Conservation (phyloP, 2,797 vertebrate genomes). For the Gallinago solitaria region DNA sequence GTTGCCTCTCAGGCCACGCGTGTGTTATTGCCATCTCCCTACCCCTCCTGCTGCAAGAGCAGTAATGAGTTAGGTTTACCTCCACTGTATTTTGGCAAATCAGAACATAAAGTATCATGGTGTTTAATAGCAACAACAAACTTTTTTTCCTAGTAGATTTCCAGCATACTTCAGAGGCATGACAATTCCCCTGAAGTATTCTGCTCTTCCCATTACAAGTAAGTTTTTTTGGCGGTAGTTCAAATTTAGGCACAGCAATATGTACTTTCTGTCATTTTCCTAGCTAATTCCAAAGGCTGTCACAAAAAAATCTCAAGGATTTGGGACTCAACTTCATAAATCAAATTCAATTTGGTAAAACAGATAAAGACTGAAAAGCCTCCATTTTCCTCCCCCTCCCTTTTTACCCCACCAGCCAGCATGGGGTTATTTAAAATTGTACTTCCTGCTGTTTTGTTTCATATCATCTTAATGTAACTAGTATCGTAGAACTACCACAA, state of each 20-base stretch:
- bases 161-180: not conserved
- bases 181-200: not conserved
- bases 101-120: rapidly evolving
- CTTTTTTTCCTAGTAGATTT: not conserved
- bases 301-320: not conserved
- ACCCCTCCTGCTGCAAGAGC: not conserved
- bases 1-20: not conserved
- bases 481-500: not conserved
- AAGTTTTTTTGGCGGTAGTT: not conserved
- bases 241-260: not conserved
- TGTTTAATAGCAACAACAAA: not conserved
- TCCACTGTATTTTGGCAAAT: rapidly evolving
- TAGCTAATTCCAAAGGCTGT: not conserved
- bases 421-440: not conserved
- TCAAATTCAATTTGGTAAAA: not conserved
- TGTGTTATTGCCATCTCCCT: not conserved
- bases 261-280: not conserved
- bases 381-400: not conserved
- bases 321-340: not conserved
- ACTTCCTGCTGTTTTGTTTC: not conserved
- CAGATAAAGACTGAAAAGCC: not conserved
- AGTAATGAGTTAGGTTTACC: not conserved
- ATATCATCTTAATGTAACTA: not conserved
- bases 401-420: not conserved
- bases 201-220: not conserved